phyloP scores from a whole-genome alignment of 1,140 invertebrate genomes.

The Magallana ariakensis region DNA sequence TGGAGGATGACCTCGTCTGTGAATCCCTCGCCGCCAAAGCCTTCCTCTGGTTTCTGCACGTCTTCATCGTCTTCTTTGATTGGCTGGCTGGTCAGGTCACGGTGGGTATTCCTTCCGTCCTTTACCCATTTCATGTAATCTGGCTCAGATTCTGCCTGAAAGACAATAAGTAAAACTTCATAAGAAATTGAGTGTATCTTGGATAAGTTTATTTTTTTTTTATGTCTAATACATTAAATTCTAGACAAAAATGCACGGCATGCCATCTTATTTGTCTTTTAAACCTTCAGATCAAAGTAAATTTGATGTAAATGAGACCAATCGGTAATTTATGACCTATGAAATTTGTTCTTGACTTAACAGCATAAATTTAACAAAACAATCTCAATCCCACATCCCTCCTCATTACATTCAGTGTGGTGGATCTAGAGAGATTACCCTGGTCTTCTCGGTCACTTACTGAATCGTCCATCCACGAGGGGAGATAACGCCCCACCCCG shows the following conservation, averaged over 20 bases:
- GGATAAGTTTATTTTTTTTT: not conserved
- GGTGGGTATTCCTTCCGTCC: slow-evolving; percentile 25
- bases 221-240: not conserved
- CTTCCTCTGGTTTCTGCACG: not conserved
- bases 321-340: no score
- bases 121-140: slow-evolving; percentile 61
- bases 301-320: no score
- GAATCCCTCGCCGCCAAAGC: slow-evolving; percentile 14
- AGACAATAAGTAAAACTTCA: not conserved
- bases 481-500: slow-evolving; percentile 69
- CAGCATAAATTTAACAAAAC: no score
- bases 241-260: no score
- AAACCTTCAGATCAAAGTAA: no score
- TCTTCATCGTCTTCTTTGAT: slow-evolving; percentile 48
- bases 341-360: no score
- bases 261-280: no score
- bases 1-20: slow-evolving; percentile 48
- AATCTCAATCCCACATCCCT: no score
- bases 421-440: no score
- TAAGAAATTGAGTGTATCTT: not conserved
- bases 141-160: slow-evolving; percentile 53
- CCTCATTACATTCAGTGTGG: no score
- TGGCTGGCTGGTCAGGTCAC: slow-evolving; percentile 29
- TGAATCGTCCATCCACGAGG: slow-evolving; percentile 64
- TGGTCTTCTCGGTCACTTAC: not conserved